These are phyloP conservation scores for Xenentodon cancila DNA, from an alignment of 2,797 vertebrate genomes.

Conservation along the genomic window DNA sequence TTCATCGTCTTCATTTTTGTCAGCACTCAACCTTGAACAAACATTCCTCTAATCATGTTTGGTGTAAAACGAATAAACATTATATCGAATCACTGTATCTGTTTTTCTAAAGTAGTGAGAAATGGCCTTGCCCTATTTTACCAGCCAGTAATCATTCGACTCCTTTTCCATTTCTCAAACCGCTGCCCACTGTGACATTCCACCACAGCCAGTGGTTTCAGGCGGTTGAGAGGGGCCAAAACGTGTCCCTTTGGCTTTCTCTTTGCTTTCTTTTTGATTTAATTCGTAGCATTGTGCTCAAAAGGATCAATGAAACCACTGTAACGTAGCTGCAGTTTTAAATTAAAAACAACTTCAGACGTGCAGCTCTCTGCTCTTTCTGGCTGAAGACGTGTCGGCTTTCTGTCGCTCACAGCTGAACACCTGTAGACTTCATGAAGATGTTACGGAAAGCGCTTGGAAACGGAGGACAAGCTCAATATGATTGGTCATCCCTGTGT, in stretches of 20 bases:
- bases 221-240: constrained; percentile 5
- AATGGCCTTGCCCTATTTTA: constrained; percentile 14
- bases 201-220: constrained; percentile 38
- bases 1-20: too few relatives aligned
- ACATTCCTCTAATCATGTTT: too few relatives aligned
- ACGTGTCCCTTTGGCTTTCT: constrained; percentile 24
- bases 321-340: constrained; percentile 20
- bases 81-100: too few relatives aligned
- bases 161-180: constrained; percentile 44
- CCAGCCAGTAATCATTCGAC: constrained; percentile 21
- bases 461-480: too few relatives aligned
- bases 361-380: constrained; percentile 9
- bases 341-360: neutral
- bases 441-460: neutral
- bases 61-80: too few relatives aligned
- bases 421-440: constrained; percentile 36
- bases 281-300: constrained; percentile 30
- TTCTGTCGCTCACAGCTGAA: neutral
- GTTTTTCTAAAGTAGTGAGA: neutral
- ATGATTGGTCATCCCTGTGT: too few relatives aligned
- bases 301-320: constrained; percentile 20
- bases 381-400: too few relatives aligned
- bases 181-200: constrained; percentile 37
- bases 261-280: constrained; percentile 1
- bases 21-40: too few relatives aligned